Evolutionary conservation across 2,888 invertebrate species (phyloP), one percentile per base, ranked within the genome.

Genomic region (Folsomia manolachei): DNA sequence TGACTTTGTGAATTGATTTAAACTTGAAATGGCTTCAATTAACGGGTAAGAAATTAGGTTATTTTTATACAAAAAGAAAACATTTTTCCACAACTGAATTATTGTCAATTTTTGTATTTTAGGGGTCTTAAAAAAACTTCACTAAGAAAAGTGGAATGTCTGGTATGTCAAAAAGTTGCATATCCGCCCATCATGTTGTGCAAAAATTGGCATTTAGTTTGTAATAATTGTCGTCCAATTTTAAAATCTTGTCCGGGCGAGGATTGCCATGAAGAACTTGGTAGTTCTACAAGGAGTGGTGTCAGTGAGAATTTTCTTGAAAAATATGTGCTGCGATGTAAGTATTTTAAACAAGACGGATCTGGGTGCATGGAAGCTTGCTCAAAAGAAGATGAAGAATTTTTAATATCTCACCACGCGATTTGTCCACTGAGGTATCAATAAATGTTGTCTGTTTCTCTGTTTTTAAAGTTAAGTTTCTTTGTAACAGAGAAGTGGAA

Each of bases 121-220:
- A 39, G 39, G 39, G 4, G 7, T 39, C 7, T 39, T 39, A 39
- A 39, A 25, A 39, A 61, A 14, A 39, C 71, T 21, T 73, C 73
- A n/a, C 62, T 77, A 23, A 72, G 74, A 26, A 75, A 75, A 70
- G 74, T 77, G 72, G 74, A 77, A 61, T 77, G 77, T 51, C 67
- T 77, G 1, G 63, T 67, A 14, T 77, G 77, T 61, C 70, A 72
- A 39, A 63, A 65, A 51, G 74, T 75, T n/a, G 77, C 75, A 24
- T 77, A 72, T 71, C 77, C 77, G 25, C 77, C 77, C 23, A 75
- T 77, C 60, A 68, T 77, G 71, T 75, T 75, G 61, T 77, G 77
- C 69, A 77, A 77, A 72, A 75, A 71, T 69, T 77, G 77, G 77
- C 77, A 77, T 65, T 73, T 74, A 2, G 74, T 77, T 18, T 77